Percentiles rank a stretch among this genome's conserved stretches.
phyloP scores from a whole-genome alignment of 2,797 vertebrate species.

The Clangula hyemalis region DNA sequence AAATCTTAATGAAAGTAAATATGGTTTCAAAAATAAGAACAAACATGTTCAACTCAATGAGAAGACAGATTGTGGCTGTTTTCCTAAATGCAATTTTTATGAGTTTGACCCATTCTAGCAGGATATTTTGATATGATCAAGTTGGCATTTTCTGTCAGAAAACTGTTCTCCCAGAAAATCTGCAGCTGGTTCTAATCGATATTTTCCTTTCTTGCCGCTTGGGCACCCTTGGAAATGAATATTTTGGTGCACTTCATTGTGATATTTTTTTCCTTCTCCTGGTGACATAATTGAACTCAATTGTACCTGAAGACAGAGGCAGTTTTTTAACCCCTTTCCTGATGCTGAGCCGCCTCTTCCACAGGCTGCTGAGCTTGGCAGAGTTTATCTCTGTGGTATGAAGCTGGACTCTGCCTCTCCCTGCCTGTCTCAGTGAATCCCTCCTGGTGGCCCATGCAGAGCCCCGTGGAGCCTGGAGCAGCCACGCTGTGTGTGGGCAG shows the following conservation, averaged over 20 bases:
- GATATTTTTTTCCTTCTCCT: neutral
- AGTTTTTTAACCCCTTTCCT: neutral
- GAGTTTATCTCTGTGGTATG: neutral
- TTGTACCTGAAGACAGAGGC: neutral
- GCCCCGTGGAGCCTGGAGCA: neutral
- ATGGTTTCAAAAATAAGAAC: neutral
- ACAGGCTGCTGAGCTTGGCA: neutral
- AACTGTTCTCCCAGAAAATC: conserved; percentile 20
- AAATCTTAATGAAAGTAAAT: neutral
- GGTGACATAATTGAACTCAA: neutral
- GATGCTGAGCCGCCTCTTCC: neutral
- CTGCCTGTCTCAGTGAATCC: neutral
- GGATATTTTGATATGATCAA: neutral
- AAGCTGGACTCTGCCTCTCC: neutral
- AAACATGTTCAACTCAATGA: neutral
- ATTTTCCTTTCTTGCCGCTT: neutral
- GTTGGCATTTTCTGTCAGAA: neutral
- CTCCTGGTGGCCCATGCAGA: neutral
- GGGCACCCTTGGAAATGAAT: neutral
- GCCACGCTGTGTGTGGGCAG: fast-evolving
- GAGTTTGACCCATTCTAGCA: neutral
- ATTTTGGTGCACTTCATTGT: neutral
- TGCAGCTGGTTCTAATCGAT: conserved; percentile 16
- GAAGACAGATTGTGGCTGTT: neutral
- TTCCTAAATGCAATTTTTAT: neutral